phyloP scores from a whole-genome alignment of 2,888 invertebrate species.

The Eupsilia transversa region DNA sequence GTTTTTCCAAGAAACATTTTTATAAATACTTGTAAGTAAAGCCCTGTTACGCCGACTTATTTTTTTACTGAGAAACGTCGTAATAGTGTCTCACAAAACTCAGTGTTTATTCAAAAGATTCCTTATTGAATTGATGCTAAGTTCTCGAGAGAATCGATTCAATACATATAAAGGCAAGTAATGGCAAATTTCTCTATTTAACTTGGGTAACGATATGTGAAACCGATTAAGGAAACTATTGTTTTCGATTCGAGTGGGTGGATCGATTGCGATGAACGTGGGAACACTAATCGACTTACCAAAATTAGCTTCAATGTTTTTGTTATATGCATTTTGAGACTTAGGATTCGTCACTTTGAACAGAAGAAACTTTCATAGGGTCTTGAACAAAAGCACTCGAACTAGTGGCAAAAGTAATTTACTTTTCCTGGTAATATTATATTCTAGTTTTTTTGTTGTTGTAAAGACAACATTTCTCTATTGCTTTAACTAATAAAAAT shows the following conservation, averaged over 20 bases:
- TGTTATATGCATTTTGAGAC: slow-evolving; percentile 40
- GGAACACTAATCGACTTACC: slow-evolving; percentile 66
- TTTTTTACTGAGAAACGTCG: slow-evolving; percentile 30
- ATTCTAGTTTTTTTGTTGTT: background rate
- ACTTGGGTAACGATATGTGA: slow-evolving; percentile 79
- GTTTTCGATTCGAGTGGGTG: slow-evolving; percentile 72
- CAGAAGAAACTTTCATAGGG: background rate
- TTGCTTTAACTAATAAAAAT: background rate
- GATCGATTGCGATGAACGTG: slow-evolving; percentile 71
- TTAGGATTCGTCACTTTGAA: background rate
- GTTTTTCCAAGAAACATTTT: background rate
- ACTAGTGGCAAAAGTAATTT: too few relatives aligned
- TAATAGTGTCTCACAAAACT: background rate
- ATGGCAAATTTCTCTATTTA: slow-evolving; percentile 77
- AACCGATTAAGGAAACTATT: slow-evolving; percentile 73
- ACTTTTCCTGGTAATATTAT: background rate
- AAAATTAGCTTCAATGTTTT: slow-evolving; percentile 64
- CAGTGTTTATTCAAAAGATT: background rate
- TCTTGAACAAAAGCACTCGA: background rate
- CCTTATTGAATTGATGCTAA: slow-evolving; percentile 11
- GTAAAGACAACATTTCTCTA: background rate
- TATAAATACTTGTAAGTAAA: background rate
- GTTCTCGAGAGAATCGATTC: slow-evolving; percentile 24
- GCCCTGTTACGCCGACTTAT: background rate
- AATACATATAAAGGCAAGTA: slow-evolving; percentile 56